Base-by-base conservation (phyloP, 1,140 invertebrate species). In the Charaxes varanes region DNA sequence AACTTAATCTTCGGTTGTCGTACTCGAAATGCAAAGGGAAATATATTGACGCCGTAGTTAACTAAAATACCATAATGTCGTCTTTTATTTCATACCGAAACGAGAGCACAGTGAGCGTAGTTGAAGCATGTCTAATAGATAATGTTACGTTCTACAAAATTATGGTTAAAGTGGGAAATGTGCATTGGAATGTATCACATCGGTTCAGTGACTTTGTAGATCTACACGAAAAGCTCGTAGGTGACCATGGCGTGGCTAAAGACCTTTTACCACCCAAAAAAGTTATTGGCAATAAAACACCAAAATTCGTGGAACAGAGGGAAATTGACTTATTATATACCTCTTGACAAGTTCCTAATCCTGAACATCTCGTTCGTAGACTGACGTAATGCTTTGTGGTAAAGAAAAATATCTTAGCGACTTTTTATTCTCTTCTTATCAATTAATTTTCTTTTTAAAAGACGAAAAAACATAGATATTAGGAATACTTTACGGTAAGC, bases 201-300 rank as follows among this genome's bases (percentile, higher is more conserved):
- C 87, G 95, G 31, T 98, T 97, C 76, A 95, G 89, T 64, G 94
- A 97, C 54, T 98, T 98, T 79, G 89, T 90, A 34, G 92, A 94
- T 23, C 86, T 98, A 3, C 93, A 98, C 68, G 92, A 95, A 7
- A 91, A 90, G 62, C 86, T 97, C 4, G 89, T 94, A 0, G 55
- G 79, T 11, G 92, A 94, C 51, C 90, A 93, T 68, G 90, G 93
- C 8, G 90, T 96, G 1, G 87, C 89, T 11, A 94, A 93, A 70
- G 94, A 94, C 55, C 86, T 96, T 36, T 69, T 98, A 6, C 96
- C 96, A 8, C 94, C 94, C 2, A 98, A 98, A 71, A 97, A 97
- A 82, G 86, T 97, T 7, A 86, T 87, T 47, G 60, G 86, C 16
- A 88, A 87, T 52, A 88, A 87, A 62, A 84, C 77, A 54, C 93